Base-by-base conservation (phyloP, 2,113 vertebrate genomes). In the Calonectris borealis region DNA sequence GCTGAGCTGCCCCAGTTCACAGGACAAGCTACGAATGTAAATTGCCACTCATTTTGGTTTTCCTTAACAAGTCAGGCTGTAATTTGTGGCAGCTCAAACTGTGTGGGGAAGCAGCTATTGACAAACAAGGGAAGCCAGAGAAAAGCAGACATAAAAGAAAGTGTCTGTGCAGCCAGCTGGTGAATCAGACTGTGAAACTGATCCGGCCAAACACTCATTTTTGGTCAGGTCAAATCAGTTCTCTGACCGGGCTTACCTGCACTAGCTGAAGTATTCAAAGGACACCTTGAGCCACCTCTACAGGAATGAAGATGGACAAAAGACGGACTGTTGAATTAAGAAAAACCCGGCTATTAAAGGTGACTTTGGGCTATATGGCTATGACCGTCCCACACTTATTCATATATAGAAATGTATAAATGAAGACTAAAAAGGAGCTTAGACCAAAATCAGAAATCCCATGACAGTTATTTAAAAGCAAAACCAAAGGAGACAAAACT, bases 71-170 rank as follows among this genome's bases (percentile, higher is more conserved):
- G 93, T 89, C 95, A 93, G 80, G 76, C 86, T 95, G 94, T 71
- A 97, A 96, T 97, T 96, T 96, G 96, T 78, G 94, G 96, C 94
- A 96, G 77, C 52, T 92, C 51, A 38, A 78, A 83, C 80, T n/a
- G 55, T 62, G 83, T 68, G 60, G 65, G 78, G 83, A 95, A 70
- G 94, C 51, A 89, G 80, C 83, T 97, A 86, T 65, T 91, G 86
- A 97, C 93, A 96, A 95, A 97, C 68, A 96, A 81, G 16, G 6
- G 57, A 96, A 72, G 88, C 75, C 73, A 94, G 64, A 66, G 68
- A 92, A 88, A 80, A 83, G 86, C 25, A 86, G 76, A 51, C 29
- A 36, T 18, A 31, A 84, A 88, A 87, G 83, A 32, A 66, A 29
- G 17, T 57, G 72, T 48, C 54, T 65, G 16, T 0, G 8, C 24